Evolutionary conservation across 2,113 vertebrate genomes (phyloP), one percentile per base, ranked within the genome.

Genomic region (Stigmatopora argus): DNA sequence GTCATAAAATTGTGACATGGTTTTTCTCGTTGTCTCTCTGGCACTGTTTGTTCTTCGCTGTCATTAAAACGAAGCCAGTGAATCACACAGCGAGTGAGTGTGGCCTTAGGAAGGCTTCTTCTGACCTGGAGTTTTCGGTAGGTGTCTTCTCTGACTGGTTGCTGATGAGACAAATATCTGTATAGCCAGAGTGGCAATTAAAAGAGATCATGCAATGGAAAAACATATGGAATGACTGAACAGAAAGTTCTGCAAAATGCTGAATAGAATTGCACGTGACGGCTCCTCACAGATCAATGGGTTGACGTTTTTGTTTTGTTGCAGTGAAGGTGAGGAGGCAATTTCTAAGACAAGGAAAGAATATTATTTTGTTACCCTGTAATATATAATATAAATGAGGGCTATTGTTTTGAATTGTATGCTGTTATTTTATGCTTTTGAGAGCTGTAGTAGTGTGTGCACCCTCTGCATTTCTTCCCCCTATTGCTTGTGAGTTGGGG

Each of bases 151-250:
- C 72, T 60, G 72, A 46, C 70, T 64, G 70, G 64, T 47, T 47
- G 71, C 73, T 34, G 62, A 71, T 64, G 70, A 81, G 81, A 81
- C 82, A 76, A 75, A 67, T 55, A 70, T 84, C 69, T 75, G 8
- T 44, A 31, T n/a, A 18, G 19, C 26, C 44, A 66, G 76, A 65
- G 47, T 59, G 65, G 66, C n/a, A 2, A 65, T 74, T 71, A 69
- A 76, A 72, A 69, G 75, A 34, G 38, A 75, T 73, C 75, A 73
- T 67, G 73, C 74, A 70, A 46, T 67, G 70, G 26, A 82, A 56
- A 78, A 72, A 63, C 71, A 74, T 72, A 71, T 60, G 60, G 69
- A 82, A 51, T 78, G 80, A 88, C 59, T 14, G 74, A 45, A 81
- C 64, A 78, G 77, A 83, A 74, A 66, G 69, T 64, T 73, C 38